Evolutionary conservation across 2,888 invertebrate genomes (phyloP), one percentile per base, ranked within the genome.

Genomic region (Heteropelma amictum): DNA sequence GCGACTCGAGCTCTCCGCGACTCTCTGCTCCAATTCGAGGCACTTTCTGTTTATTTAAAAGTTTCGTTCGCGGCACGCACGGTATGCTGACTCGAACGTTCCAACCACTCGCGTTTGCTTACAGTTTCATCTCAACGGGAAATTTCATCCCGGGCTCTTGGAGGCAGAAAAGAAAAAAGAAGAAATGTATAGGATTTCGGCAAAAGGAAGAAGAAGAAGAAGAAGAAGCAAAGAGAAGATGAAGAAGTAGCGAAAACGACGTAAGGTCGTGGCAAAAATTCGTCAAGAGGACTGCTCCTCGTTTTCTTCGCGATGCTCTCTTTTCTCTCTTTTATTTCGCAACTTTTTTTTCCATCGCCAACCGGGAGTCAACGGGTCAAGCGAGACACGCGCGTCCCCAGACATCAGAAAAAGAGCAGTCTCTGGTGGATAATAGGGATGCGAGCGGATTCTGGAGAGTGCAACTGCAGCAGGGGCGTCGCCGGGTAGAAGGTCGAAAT

Each of bases 391-490:
- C 68, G 54, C 53, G 21, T 61, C 40, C n/a, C 53, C 8, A n/a
- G 19, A 28, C 26, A 47, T 38, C 58, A 26, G 53, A 54, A 53
- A 42, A 45, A 30, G 23, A 54, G 38, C 54, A 35, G 12, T 21
- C n/a, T 19, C n/a, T 54, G 10, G 14, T 21, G 28, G 12, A 58
- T 28, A 64, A 64, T 51, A 53, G 35, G 21, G 30, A 60, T 42
- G 12, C 21, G 23, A 21, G 45, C 70, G 70, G 30, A 60, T 47
- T 42, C 54, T 14, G 45, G 51, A 58, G 69, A 69, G 63, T 70
- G 60, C 64, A 70, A 60, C 69, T 60, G 64, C 47, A n/a, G n/a
- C 74, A 64, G 64, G 28, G 64, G 69, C 74, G 73, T 73, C 58
- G 45, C 58, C 7, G 19, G 60, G 53, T 47, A 69, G 69, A n/a